These are phyloP conservation scores for Mimas tiliae DNA, from an alignment of 2,888 invertebrate species.

Conservation along the genomic window DNA sequence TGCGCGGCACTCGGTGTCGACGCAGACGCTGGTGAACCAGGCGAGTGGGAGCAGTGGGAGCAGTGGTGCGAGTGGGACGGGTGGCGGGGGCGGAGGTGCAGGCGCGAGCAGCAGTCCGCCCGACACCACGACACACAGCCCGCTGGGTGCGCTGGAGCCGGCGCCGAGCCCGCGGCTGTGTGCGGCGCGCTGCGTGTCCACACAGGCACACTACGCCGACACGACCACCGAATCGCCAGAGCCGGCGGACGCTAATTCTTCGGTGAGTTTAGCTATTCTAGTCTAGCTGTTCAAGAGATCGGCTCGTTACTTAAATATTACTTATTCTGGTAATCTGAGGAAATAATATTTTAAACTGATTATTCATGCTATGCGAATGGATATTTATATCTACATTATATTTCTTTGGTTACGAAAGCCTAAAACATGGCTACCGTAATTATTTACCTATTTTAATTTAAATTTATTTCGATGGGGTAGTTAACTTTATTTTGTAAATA, in stretches of 20 bases:
- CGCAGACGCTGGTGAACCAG: slow-evolving; percentile 86
- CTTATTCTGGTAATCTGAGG: neutral
- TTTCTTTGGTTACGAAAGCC: too few relatives aligned
- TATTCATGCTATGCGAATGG: too few relatives aligned
- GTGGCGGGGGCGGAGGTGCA: slow-evolving; percentile 12
- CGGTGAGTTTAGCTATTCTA: slow-evolving; percentile 61
- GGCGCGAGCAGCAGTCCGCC: slow-evolving; percentile 84
- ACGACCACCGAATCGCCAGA: slow-evolving; percentile 79
- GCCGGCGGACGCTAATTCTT: slow-evolving; percentile 70
- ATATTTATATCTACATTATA: too few relatives aligned
- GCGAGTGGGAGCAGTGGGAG: too few relatives aligned
- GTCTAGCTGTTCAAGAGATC: neutral
- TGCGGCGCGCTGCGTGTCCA: slow-evolving; percentile 41
- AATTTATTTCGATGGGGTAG: too few relatives aligned
- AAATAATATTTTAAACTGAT: neutral
- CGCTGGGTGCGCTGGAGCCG: slow-evolving; percentile 85
- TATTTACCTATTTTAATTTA: too few relatives aligned
- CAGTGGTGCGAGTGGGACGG: too few relatives aligned
- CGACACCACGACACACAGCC: slow-evolving; percentile 94
- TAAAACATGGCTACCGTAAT: too few relatives aligned
- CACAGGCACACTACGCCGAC: slow-evolving; percentile 53
- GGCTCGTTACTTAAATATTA: neutral
- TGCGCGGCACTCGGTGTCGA: slow-evolving; percentile 89
- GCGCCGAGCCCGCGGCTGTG: slow-evolving; percentile 47
- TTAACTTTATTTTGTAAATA: too few relatives aligned